These are phyloP conservation scores for Drosophila limbata DNA, from an alignment of 2,888 invertebrate species.

Conservation along the genomic window DNA sequence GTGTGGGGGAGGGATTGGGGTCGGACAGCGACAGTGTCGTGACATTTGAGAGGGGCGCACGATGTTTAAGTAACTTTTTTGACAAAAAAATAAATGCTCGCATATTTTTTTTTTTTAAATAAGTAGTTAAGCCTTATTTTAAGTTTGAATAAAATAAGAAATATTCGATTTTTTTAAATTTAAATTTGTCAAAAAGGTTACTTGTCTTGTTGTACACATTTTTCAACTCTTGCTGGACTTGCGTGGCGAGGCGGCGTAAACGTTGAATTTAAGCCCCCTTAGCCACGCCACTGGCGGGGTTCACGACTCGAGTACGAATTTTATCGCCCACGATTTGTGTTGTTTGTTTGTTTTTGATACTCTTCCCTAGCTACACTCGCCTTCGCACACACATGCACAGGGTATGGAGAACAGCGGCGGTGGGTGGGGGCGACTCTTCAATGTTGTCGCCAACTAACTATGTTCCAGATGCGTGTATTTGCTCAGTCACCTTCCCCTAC, in stretches of 20 bases:
- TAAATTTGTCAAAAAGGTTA: too few relatives aligned
- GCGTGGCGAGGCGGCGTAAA: too few relatives aligned
- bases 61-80: too few relatives aligned
- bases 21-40: slow-evolving; percentile 6
- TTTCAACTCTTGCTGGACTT: slow-evolving; percentile 5
- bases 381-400: slow-evolving; percentile 35
- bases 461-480: slow-evolving; percentile 40
- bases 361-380: slow-evolving; percentile 49
- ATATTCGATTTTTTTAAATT: too few relatives aligned
- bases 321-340: slow-evolving; percentile 74
- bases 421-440: slow-evolving; percentile 1
- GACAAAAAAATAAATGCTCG: too few relatives aligned
- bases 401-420: not conserved
- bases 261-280: too few relatives aligned
- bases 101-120: too few relatives aligned
- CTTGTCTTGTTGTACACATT: not conserved
- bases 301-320: slow-evolving; percentile 65
- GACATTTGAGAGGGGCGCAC: not conserved
- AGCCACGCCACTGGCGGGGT: slow-evolving; percentile 24
- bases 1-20: not conserved
- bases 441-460: slow-evolving; percentile 55
- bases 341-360: slow-evolving; percentile 71
- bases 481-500: not conserved
- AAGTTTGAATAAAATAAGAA: too few relatives aligned
- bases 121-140: too few relatives aligned